Evolutionary conservation across 1,140 invertebrate species (phyloP), one percentile per base, ranked within the genome.

Genomic region (Semibalanus balanoides): DNA sequence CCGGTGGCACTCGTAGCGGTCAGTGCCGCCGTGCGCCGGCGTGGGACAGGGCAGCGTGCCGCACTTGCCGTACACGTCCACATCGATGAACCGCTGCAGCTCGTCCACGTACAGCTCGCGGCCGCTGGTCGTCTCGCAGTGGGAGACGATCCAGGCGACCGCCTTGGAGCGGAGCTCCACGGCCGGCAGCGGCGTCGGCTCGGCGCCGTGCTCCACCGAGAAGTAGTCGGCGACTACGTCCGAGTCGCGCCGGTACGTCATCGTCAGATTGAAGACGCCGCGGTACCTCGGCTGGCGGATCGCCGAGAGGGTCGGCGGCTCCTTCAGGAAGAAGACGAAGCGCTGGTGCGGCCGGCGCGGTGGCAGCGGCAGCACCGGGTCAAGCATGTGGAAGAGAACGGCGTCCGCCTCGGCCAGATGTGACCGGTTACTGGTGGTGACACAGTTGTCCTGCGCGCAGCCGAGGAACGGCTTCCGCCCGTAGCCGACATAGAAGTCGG

Each of bases 61-160:
- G 80, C 88, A 89, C 19, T 77, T 78, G 25, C 88, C 88, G 78
- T 85, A 89, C 40, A 88, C 85, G 79, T 88, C 87, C 22, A 89
- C 85, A 22, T 79, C 74, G 28, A 89, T 83, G 77, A 83, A 82
- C 74, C 85, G 82, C 30, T 81, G 74, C 7, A 88, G 80, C 78
- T 87, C 82, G 73, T 80, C 76, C 0, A 85, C 86, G 77, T 84
- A 87, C n/a, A 80, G 72, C 79, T 86, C 81, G 31, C 88, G 80
- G 28, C 82, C 81, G 77, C 84, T 83, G 0, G 76, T 64, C 0
- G 85, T 83, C 19, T 80, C 77, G 80, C 88, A 89, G 79, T 88
- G 85, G 31, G 84, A 86, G 0, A 87, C 86, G 74, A 87, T 81
- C 86, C 86, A 87, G 22, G 84, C 84, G 1, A 83, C 83, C 25